phyloP scores from a whole-genome alignment of 2,888 invertebrate genomes.

The Caenorhabditis angaria region DNA sequence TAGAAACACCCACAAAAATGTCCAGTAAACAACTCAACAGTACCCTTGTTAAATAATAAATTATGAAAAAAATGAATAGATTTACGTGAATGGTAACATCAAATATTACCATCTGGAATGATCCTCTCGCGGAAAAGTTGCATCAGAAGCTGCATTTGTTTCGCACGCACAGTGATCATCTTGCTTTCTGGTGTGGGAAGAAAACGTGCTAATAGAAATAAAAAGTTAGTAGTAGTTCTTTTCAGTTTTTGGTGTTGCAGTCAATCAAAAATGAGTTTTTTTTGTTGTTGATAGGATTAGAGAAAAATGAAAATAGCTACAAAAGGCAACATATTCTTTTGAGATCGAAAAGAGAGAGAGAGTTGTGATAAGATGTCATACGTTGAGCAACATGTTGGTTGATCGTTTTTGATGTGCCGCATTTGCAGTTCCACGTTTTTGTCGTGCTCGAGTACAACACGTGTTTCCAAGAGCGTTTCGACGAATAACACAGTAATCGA shows the following conservation, averaged over 20 bases:
- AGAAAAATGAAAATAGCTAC: conserved; percentile 7
- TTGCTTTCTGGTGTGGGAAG: background rate
- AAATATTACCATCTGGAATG: background rate
- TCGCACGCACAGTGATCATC: background rate
- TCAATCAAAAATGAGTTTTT: no score
- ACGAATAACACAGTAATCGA: conserved; percentile 68
- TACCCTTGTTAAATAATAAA: no score
- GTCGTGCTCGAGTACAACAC: conserved; percentile 48
- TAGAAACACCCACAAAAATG: no score
- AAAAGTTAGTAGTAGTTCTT: background rate
- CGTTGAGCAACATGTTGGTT: conserved; percentile 68
- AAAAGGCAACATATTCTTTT: conserved; percentile 1
- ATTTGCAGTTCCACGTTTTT: conserved; percentile 43
- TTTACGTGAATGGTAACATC: background rate
- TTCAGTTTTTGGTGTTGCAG: background rate
- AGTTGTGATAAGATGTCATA: conserved; percentile 32
- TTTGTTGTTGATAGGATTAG: background rate
- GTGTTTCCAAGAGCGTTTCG: conserved; percentile 65
- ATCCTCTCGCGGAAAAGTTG: background rate
- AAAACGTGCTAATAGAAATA: conserved; percentile 1
- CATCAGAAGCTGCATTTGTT: background rate
- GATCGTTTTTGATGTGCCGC: conserved; percentile 64
- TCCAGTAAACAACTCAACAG: no score
- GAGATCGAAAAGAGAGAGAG: background rate
- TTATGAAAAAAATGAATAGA: background rate